Evolutionary conservation across 2,888 invertebrate species (phyloP), one percentile per base, ranked within the genome.

Genomic region (Dendrolimus houi): DNA sequence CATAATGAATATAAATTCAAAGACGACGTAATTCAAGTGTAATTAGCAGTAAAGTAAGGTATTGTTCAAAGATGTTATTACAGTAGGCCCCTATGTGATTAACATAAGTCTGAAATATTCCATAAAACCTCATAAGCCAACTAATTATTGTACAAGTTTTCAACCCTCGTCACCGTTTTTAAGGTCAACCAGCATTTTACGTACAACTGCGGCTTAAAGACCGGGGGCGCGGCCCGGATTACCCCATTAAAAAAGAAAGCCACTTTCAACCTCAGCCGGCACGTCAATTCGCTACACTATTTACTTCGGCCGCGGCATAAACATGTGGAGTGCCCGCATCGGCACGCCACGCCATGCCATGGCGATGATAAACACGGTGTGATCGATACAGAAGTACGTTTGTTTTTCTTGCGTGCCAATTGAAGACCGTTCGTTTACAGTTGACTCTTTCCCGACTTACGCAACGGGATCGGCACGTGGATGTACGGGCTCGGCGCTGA

Each of bases 181-280:
- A 86, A 85, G 85, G 84, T 85, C 85, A 81, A 81, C 75, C 74
- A 76, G 79, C 78, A 81, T 79, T 81, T 75, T 77, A 75, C 77
- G 6, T 29, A 29, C 80, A 75, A 72, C 74, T 74, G 71, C 75
- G 80, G 79, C 76, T 80, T 78, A 76, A 74, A 79, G 75, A 74
- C 75, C 76, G 81, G 85, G 84, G 84, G 84, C 84, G 86, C 81
- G 80, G 80, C 71, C 77, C 76, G 77, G 75, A 75, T 79, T 70
- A 81, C 74, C 74, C 75, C 72, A 75, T 79, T 77, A 79, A 71
- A 72, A 74, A 74, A 71, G 69, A 74, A 73, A 75, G 70, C 68
- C 71, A 77, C 71, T 73, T 72, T 74, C 75, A 78, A 76, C 72
- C 73, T 76, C 62, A 47, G 67, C 70, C 66, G 65, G 71, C 71